Conservation (phyloP, 1,140 invertebrate species). For the Drosophila santomea region DNA sequence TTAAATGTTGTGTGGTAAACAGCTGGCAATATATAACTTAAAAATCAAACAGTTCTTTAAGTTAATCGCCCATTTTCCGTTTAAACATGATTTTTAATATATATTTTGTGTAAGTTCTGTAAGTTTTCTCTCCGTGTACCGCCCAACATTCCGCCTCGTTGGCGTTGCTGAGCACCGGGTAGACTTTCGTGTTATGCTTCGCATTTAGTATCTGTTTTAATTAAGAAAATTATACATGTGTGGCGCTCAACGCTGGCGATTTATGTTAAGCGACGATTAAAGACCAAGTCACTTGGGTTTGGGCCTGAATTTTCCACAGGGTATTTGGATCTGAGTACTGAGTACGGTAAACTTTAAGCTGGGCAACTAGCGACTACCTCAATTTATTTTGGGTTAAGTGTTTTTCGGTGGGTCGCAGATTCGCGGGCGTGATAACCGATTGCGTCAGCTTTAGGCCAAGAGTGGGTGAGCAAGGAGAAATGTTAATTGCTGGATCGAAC, state of each 20-base stretch:
- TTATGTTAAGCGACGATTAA: constrained; percentile 77
- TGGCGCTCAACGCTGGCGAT: constrained; percentile 59
- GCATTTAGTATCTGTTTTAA: constrained; percentile 68
- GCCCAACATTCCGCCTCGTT: constrained; percentile 24
- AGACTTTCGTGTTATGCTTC: constrained; percentile 31
- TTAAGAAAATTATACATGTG: constrained; percentile 66
- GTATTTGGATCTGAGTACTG: constrained; percentile 12
- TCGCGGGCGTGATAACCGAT: constrained; percentile 61
- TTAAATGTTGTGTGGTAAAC: no score
- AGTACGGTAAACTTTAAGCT: constrained; percentile 1
- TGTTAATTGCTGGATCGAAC: constrained; percentile 47
- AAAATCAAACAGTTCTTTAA: no score
- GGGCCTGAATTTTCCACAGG: constrained; percentile 7
- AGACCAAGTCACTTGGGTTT: constrained; percentile 28
- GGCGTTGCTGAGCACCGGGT: constrained; percentile 5
- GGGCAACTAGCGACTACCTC: constrained; percentile 33
- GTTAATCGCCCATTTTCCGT: no score
- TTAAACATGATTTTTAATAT: no score
- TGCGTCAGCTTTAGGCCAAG: constrained; percentile 53
- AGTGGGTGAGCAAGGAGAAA: constrained; percentile 14
- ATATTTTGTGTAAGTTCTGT: no score
- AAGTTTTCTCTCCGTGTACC: background rate
- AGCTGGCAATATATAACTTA: no score
- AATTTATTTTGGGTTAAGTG: constrained; percentile 75
- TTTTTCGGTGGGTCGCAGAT: constrained; percentile 42